These are phyloP conservation scores for Sebastiscus tertius DNA, from an alignment of 2,797 vertebrate genomes.

Conservation along the genomic window DNA sequence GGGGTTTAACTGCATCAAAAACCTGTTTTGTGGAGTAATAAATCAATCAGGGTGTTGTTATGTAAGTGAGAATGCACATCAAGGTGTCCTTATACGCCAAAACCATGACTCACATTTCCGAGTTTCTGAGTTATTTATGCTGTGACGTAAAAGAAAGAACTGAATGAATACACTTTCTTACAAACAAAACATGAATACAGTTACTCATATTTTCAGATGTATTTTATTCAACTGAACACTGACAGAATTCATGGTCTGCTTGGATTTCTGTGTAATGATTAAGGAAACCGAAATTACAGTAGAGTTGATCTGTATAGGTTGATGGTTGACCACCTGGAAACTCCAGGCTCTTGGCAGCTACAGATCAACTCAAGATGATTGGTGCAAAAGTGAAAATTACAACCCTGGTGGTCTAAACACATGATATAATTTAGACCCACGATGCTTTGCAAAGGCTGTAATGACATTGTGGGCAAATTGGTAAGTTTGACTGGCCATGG, in stretches of 20 bases:
- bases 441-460: slow-evolving; percentile 43
- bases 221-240: not conserved
- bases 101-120: not conserved
- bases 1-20: not conserved
- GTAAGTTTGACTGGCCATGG: slow-evolving; percentile 9
- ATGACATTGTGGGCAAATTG: slow-evolving; percentile 44
- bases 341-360: not conserved
- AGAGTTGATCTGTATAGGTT: not conserved
- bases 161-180: not conserved
- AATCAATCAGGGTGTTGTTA: not conserved
- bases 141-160: not conserved
- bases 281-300: not conserved
- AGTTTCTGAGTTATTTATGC: not conserved
- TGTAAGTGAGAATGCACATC: not conserved
- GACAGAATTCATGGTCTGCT: not conserved
- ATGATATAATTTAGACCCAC: slow-evolving; percentile 37
- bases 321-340: not conserved
- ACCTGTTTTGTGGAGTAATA: not conserved
- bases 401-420: not conserved
- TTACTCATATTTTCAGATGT: not conserved
- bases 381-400: not conserved
- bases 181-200: not conserved
- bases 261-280: not conserved
- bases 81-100: not conserved
- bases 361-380: not conserved